phyloP scores from a whole-genome alignment of 2,888 invertebrate genomes.

The Drosophila leonis region DNA sequence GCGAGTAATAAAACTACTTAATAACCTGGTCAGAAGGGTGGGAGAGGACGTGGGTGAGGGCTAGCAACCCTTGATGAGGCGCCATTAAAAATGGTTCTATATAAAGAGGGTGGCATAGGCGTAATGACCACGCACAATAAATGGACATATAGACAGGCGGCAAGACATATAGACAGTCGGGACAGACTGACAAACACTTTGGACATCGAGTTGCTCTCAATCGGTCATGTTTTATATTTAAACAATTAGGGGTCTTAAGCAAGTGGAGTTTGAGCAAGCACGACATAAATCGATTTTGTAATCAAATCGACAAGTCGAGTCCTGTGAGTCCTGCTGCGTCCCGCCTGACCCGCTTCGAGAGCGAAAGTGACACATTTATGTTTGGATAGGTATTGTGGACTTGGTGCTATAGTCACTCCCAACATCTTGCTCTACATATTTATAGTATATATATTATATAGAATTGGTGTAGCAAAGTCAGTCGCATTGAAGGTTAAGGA shows the following conservation, averaged over 20 bases:
- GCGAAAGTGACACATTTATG: conserved; percentile 71
- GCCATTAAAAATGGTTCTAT: conserved; percentile 44
- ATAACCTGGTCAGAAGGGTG: conserved; percentile 17
- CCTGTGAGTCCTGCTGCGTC: conserved; percentile 17
- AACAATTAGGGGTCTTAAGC: conserved; percentile 46
- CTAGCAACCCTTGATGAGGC: conserved; percentile 52
- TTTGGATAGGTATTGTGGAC: conserved; percentile 13
- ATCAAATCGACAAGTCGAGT: conserved; percentile 62
- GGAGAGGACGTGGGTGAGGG: background rate
- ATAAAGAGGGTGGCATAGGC: conserved; percentile 23
- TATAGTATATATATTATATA: background rate
- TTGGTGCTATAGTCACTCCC: conserved; percentile 1
- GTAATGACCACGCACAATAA: conserved; percentile 78
- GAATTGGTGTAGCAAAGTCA: conserved; percentile 9
- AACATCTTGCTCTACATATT: conserved; percentile 1
- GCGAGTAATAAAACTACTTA: conserved; percentile 34
- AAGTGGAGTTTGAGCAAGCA: conserved; percentile 38
- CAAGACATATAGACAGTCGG: conserved; percentile 10
- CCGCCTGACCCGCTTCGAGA: conserved; percentile 53
- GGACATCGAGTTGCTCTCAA: conserved; percentile 32
- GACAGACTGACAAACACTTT: conserved; percentile 24
- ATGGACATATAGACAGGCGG: conserved; percentile 29
- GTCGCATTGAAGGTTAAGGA: conserved; percentile 66
- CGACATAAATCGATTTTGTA: conserved; percentile 75
- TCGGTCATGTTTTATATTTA: conserved; percentile 54